Conservation (phyloP, 2,113 vertebrate species). For the Mastomys coucha region DNA sequence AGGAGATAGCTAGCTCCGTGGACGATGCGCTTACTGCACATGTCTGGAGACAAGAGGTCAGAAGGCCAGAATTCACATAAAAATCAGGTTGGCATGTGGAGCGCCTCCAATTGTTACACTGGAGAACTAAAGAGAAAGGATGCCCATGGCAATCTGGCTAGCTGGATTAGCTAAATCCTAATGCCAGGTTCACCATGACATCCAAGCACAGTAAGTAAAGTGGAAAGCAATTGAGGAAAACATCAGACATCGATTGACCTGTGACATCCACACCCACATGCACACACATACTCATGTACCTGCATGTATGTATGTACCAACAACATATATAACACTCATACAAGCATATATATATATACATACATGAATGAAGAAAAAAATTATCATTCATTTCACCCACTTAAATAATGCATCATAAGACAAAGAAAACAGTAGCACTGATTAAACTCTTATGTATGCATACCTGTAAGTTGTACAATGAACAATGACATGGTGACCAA, state of each 20-base stretch:
- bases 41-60: too few relatives aligned
- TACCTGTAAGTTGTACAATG: neutral
- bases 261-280: neutral
- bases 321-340: neutral
- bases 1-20: too few relatives aligned
- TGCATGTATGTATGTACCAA: neutral
- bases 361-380: neutral
- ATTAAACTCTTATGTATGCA: neutral
- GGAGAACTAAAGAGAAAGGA: neutral
- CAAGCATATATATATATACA: neutral
- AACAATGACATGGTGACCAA: neutral
- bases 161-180: too few relatives aligned
- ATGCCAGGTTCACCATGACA: neutral
- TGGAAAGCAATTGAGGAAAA: neutral
- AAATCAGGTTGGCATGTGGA: too few relatives aligned
- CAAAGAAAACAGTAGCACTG: neutral
- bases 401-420: neutral
- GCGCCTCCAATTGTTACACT: too few relatives aligned
- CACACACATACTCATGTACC: neutral
- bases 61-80: neutral
- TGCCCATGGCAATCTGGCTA: too few relatives aligned
- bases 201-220: neutral
- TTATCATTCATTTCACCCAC: neutral
- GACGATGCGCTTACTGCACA: neutral
- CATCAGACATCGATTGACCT: neutral